Percentiles rank a stretch among this genome's conserved stretches.
These are phyloP conservation scores for Drosophila insularis DNA, from an alignment of 1,140 invertebrate species.

Conservation along the genomic window DNA sequence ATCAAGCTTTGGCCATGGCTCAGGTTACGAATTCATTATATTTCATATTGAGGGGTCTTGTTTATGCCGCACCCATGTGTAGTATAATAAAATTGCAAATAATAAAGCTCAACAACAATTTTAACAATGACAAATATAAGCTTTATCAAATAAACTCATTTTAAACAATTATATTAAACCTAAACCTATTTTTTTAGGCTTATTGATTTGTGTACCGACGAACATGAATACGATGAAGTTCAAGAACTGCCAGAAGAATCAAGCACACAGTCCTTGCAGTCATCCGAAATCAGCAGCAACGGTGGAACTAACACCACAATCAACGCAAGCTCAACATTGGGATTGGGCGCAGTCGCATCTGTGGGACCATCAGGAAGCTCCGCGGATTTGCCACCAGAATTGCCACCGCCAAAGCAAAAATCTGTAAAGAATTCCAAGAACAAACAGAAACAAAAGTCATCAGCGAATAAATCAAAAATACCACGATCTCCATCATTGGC, in stretches of 20 bases:
- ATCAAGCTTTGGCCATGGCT: constrained; percentile 57
- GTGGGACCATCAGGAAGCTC: constrained; percentile 27
- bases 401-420: constrained; percentile 77
- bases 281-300: constrained; percentile 51
- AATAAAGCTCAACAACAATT: background rate
- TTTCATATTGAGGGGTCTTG: background rate
- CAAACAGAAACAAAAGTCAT: constrained; percentile 71
- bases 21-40: constrained; percentile 39
- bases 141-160: background rate
- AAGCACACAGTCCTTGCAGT: constrained; percentile 61
- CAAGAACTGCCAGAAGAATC: constrained; percentile 76
- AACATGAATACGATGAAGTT: constrained; percentile 82
- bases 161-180: background rate
- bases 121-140: too few relatives aligned
- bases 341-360: constrained; percentile 22
- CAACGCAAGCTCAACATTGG: constrained; percentile 20
- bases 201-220: constrained; percentile 79
- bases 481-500: constrained; percentile 76
- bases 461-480: constrained; percentile 76
- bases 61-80: background rate
- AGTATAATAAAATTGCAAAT: background rate
- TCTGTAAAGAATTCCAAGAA: constrained; percentile 75
- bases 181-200: constrained; percentile 38
- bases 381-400: constrained; percentile 65
- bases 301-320: constrained; percentile 14